Evolutionary conservation across 1,140 invertebrate species (phyloP).

Genomic region (Apis dorsata): DNA sequence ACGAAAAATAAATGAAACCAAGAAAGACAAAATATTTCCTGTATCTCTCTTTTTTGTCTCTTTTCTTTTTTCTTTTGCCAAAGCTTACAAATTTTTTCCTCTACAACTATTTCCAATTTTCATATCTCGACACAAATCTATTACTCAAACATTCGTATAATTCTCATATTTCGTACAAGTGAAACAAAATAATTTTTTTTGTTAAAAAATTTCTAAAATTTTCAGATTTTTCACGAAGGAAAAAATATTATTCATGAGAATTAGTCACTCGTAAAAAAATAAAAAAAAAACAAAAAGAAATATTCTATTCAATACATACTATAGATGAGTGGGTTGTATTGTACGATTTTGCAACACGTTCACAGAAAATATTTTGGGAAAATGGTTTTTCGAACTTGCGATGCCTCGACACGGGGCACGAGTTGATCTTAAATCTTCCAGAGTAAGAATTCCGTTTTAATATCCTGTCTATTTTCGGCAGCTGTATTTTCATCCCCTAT

Average conservation of each 20-base stretch:
- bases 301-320: background rate
- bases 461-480: background rate
- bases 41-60: background rate
- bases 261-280: background rate
- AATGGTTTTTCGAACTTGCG: slow-evolving; percentile 29
- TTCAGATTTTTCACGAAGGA: background rate
- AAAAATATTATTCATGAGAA: background rate
- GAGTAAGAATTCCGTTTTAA: slow-evolving; percentile 5
- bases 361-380: background rate
- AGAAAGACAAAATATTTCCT: too few relatives aligned
- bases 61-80: background rate
- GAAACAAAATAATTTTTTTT: background rate
- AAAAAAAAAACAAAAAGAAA: too few relatives aligned
- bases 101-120: background rate
- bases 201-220: background rate
- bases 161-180: background rate
- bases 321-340: slow-evolving; percentile 3
- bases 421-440: slow-evolving; percentile 41
- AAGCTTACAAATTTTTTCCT: background rate
- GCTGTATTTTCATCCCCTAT: slow-evolving; percentile 31
- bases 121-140: background rate
- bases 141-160: background rate
- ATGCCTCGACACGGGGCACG: background rate
- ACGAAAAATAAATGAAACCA: background rate
- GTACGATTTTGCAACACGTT: slow-evolving; percentile 8